Base-by-base conservation (phyloP, 2,113 vertebrate genomes). In the Pelusios castaneus region DNA sequence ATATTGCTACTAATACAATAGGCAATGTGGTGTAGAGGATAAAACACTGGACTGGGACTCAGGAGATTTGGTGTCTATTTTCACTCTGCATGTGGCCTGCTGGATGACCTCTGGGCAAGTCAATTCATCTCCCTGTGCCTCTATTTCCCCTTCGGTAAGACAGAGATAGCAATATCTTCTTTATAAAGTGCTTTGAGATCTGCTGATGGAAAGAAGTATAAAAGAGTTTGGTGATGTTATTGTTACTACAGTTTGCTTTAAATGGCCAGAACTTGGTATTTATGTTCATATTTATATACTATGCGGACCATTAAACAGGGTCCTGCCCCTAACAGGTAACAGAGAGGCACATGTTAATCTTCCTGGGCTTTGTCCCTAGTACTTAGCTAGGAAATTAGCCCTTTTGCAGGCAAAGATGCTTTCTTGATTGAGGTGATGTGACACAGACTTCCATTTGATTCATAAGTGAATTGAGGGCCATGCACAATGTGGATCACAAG, bases 251-350 rank as follows among this genome's bases (percentile, higher is more conserved):
- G 2, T 22, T 83, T 79, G 8, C 29, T 79, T 27, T 88, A 77
- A 67, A 85, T 88, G 82, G 3, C 2, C 63, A n/a, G 34, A 67
- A 67, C 63, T 67, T 67, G 34, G 4, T 19, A 19, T 8, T 5
- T n/a, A 85, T 89, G 79, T 49, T 19, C 38, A 7, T 22, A 80
- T 63, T 88, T 90, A 16, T 19, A 21, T 67, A 22, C 85, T 43
- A 34, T 54, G 38, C 25, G 9, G 75, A 0, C 34, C 22, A 38
- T 13, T 54, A 34, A 55, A n/a, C 34, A 54, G 80, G n/a, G n/a
- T 17, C 60, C 0, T 47, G 8, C 13, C 25, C 27, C 5, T 29
- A 31, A 27, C 21, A 47, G 45, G 25, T 47, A 47, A 77, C 51
- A 38, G 21, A 34, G 51, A 38, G 11, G 17, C 49, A 13, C 22